phyloP scores from a whole-genome alignment of 2,113 vertebrate genomes.

The Proteles cristata region DNA sequence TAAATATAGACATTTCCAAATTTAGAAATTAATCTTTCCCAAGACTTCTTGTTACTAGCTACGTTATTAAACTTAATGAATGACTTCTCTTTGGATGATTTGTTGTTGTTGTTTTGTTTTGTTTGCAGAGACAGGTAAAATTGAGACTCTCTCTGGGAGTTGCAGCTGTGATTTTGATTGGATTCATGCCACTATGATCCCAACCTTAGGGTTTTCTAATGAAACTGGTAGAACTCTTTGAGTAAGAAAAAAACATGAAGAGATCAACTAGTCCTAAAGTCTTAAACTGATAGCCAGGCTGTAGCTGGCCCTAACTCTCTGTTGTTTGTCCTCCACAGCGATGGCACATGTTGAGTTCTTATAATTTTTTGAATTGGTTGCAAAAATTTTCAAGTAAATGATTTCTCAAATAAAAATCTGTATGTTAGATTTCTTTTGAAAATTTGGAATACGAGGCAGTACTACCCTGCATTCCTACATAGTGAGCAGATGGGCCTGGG shows the following conservation, averaged over 20 bases:
- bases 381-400: background rate
- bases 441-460: background rate
- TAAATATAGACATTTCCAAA: background rate
- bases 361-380: background rate
- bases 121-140: background rate
- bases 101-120: background rate
- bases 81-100: background rate
- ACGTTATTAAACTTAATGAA: background rate
- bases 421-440: background rate
- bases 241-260: background rate
- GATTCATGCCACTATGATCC: conserved; percentile 5
- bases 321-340: background rate
- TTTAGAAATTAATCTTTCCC: conserved; percentile 37
- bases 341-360: background rate
- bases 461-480: background rate
- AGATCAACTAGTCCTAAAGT: background rate
- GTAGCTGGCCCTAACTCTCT: background rate
- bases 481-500: background rate
- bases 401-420: background rate
- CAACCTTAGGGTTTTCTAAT: conserved; percentile 26
- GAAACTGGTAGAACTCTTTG: conserved; percentile 36
- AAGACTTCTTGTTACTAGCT: background rate
- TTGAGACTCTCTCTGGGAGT: background rate
- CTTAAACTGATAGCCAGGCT: background rate
- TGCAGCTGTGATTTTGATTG: conserved; percentile 51